Evolutionary conservation across 2,888 invertebrate genomes (phyloP).

Genomic region (Cartodere bifasciata): DNA sequence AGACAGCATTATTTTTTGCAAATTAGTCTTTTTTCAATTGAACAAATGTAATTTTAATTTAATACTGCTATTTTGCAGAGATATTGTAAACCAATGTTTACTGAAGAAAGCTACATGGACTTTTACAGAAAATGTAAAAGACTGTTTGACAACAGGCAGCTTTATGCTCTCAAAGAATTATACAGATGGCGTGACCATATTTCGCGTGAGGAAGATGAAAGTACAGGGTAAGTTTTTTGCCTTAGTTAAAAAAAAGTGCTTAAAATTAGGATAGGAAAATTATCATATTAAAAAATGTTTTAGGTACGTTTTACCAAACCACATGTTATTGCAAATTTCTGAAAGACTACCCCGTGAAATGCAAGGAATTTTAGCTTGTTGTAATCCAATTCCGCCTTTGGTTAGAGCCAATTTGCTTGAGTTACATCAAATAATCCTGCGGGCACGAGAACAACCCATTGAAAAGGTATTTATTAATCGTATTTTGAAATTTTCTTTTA

Average conservation of each 20-base stretch:
- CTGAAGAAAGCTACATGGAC: slow-evolving; percentile 57
- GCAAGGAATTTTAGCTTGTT: slow-evolving; percentile 86
- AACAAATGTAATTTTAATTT: neutral
- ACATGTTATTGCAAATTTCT: slow-evolving; percentile 85
- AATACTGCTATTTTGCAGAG: slow-evolving; percentile 37
- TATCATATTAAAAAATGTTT: no score
- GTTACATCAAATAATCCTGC: slow-evolving; percentile 53
- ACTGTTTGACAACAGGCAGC: slow-evolving; percentile 72
- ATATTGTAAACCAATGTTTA: slow-evolving; percentile 64
- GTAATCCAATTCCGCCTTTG: slow-evolving; percentile 80
- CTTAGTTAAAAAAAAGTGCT: slow-evolving; percentile 1
- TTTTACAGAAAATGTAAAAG: slow-evolving; percentile 67
- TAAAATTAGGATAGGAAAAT: no score
- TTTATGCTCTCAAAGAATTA: slow-evolving; percentile 67
- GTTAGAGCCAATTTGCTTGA: slow-evolving; percentile 41
- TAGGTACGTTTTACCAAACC: slow-evolving; percentile 88
- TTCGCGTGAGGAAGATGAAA: slow-evolving; percentile 84
- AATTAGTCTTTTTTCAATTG: neutral
- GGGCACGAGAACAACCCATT: slow-evolving; percentile 55
- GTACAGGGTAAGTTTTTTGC: slow-evolving; percentile 49
- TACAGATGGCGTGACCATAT: slow-evolving; percentile 80
- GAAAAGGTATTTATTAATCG: slow-evolving; percentile 37
- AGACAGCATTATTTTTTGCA: no score
- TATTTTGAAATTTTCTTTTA: slow-evolving; percentile 8
- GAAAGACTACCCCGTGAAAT: slow-evolving; percentile 81